Evolutionary conservation across 2,113 vertebrate genomes (phyloP).

Genomic region (Pelecanoides urinatrix): DNA sequence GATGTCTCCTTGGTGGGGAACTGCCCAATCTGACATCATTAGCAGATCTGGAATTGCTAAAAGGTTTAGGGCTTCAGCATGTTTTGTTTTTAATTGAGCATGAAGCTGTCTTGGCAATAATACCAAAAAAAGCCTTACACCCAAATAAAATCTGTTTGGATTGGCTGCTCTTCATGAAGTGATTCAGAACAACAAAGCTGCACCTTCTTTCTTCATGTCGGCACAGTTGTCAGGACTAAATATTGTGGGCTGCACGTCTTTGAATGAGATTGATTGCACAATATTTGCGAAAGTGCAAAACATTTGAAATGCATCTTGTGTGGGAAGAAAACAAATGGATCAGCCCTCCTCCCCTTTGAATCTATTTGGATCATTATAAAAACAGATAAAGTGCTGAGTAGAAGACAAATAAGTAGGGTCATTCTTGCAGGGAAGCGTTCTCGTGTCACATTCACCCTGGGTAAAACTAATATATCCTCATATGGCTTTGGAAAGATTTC

Average conservation of each 20-base stretch:
- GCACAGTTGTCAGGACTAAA: not conserved
- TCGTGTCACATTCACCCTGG: not conserved
- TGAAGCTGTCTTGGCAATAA: constrained; percentile 41
- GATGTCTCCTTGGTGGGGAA: constrained; percentile 9
- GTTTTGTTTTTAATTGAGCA: constrained; percentile 52
- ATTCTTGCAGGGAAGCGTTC: not conserved
- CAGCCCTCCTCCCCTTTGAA: not conserved
- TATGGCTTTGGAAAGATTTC: not conserved
- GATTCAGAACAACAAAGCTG: constrained; percentile 54
- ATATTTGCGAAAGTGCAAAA: not conserved
- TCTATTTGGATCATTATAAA: not conserved
- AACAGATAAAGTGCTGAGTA: constrained; percentile 27
- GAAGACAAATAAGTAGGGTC: not conserved
- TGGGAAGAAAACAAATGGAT: constrained; percentile 15
- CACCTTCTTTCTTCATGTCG: constrained; percentile 14
- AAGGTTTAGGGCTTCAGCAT: constrained; percentile 25
- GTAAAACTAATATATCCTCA: constrained; percentile 13
- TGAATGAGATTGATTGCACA: constrained; percentile 2
- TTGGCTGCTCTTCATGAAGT: constrained; percentile 43
- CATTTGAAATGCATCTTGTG: constrained; percentile 7
- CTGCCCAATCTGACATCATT: constrained; percentile 55
- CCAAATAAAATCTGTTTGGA: constrained; percentile 51
- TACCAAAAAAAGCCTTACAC: constrained; percentile 1
- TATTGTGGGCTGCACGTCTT: not conserved
- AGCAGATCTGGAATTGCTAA: constrained; percentile 33